Percentiles rank a stretch among this genome's conserved stretches.
Conservation (phyloP, 1,140 invertebrate genomes). For the Spodoptera litura region DNA sequence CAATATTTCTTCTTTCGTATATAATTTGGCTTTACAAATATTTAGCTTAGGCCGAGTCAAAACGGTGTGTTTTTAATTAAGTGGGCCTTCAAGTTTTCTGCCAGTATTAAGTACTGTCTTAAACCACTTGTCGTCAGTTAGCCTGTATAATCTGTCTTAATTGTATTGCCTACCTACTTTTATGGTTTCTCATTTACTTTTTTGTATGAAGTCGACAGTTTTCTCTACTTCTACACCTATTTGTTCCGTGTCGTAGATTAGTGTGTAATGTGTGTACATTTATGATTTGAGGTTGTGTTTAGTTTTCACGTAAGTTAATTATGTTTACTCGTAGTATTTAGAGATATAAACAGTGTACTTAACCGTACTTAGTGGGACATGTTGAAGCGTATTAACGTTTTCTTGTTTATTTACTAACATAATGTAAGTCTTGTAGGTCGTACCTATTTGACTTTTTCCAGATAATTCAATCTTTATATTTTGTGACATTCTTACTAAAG, state of each 20-base stretch:
- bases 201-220: neutral
- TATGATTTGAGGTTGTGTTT: neutral
- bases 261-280: neutral
- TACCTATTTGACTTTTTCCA: no score
- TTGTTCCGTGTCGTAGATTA: neutral
- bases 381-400: neutral
- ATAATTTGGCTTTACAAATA: constrained; percentile 23
- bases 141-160: constrained; percentile 24
- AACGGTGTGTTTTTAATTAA: constrained; percentile 19
- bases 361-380: neutral
- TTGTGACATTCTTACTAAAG: no score
- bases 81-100: constrained; percentile 14
- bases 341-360: neutral
- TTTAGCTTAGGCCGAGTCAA: neutral
- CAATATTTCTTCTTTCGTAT: constrained; percentile 21
- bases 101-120: constrained; percentile 1
- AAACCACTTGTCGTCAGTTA: constrained; percentile 23
- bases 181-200: constrained; percentile 9
- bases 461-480: no score
- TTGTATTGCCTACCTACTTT: constrained; percentile 2
- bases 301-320: neutral
- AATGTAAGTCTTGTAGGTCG: no score
- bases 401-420: neutral
- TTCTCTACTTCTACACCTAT: neutral
- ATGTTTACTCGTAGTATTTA: constrained; percentile 5